Base-by-base conservation (phyloP, 2,797 vertebrate species). In the Epinephelus coioides region DNA sequence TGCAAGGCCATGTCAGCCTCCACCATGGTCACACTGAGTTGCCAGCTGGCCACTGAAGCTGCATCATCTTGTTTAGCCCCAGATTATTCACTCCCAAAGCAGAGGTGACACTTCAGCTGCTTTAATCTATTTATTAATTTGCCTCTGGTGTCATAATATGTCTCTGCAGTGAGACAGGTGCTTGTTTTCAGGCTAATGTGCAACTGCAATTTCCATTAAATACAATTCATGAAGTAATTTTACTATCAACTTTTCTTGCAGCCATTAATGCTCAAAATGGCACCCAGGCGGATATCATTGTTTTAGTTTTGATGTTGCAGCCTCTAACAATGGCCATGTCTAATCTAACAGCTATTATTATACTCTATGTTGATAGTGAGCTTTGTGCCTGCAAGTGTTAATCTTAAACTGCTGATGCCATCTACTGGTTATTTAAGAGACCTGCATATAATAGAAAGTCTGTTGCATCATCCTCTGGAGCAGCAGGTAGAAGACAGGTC, bases 401-500 rank as follows among this genome's bases (percentile, higher is more conserved):
- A 87, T 89, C 62, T 79, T 92, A 82, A 92, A 87, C 77, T 88
- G 61, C 79, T 90, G 83, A 79, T 87, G 91, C 92, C 94, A 95
- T 94, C 94, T 94, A 91, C 90, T 92, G 94, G 92, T 76, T 30
- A 74, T 80, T 76, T 34, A 63, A 53, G 63, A 86, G 88, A 91
- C 34, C 68, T 91, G 79, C 93, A 92, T 57, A 51, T 59, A 18
- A 65, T 38, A 61, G 38, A 82, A 73, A 53, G 43, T 18, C 8
- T 53, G 82, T 87, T 92, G 86, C 89, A 88, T 92, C 91, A 92
- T 89, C 83, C 49, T 69, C 27, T 64, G n/a, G 76, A 50, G 34
- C 55, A 61, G 46, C 65, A 73, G 78, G 56, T 50, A 47, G 38
- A 27, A 57, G 21, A 67, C 59, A 30, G 27, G 23, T 5, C 5